Evolutionary conservation across 1,140 invertebrate genomes (phyloP).

Genomic region (Neuroterus valhalla): DNA sequence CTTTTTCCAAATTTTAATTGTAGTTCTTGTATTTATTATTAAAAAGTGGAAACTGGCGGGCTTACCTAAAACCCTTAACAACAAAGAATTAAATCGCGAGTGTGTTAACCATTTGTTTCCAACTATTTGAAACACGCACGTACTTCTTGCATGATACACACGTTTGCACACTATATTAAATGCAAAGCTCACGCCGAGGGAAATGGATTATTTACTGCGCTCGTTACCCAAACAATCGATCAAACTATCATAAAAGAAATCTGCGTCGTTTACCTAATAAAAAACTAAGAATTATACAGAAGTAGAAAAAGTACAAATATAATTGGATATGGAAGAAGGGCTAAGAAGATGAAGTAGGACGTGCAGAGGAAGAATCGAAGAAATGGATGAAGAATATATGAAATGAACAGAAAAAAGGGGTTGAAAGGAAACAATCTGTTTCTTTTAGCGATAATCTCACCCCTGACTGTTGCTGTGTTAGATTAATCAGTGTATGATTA

Average conservation of each 20-base stretch:
- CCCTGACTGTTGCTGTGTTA: constrained; percentile 12
- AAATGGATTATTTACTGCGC: constrained; percentile 16
- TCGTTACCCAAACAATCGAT: background rate
- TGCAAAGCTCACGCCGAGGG: constrained; percentile 1
- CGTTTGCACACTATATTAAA: constrained; percentile 16
- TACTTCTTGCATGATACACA: constrained; percentile 20
- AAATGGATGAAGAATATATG: background rate
- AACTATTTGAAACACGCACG: background rate
- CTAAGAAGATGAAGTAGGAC: background rate
- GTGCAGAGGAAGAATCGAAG: no score
- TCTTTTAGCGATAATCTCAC: constrained; percentile 1
- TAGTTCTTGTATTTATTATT: background rate
- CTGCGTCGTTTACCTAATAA: background rate
- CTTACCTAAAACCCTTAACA: background rate
- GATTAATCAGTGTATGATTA: constrained; percentile 26
- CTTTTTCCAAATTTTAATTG: background rate
- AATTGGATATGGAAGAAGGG: background rate
- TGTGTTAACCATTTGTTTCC: background rate
- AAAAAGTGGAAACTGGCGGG: background rate
- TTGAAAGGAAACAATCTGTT: constrained; percentile 10
- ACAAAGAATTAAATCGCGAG: background rate
- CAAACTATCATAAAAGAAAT: background rate
- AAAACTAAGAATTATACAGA: background rate
- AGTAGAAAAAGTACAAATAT: background rate
- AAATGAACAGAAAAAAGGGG: background rate